phyloP scores from a whole-genome alignment of 1,140 invertebrate genomes.

The Zaprionus camerounensis region DNA sequence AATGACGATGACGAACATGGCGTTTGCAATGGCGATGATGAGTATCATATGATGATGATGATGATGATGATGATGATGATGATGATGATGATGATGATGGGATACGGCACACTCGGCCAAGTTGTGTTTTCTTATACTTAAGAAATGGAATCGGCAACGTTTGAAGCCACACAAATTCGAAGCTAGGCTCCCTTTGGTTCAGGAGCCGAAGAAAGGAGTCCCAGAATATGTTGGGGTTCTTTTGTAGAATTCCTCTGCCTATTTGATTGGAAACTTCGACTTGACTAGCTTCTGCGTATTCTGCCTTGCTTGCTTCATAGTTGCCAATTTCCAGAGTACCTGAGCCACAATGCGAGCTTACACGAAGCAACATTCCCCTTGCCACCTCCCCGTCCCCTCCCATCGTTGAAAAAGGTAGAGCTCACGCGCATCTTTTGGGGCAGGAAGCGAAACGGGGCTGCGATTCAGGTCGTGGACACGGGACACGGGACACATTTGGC shows the following conservation, averaged over 20 bases:
- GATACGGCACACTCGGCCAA: constrained; percentile 15
- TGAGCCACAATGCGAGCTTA: constrained; percentile 12
- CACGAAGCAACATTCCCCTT: neutral
- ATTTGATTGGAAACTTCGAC: constrained; percentile 8
- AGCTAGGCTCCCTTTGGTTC: neutral
- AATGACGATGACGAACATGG: constrained; percentile 35
- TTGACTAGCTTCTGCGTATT: neutral
- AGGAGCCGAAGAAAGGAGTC: neutral
- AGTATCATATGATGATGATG: constrained; percentile 1
- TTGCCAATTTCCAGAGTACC: constrained; percentile 45
- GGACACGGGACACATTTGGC: constrained; percentile 65
- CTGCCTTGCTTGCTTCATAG: neutral
- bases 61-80: constrained; percentile 10
- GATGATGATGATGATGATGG: constrained; percentile 10
- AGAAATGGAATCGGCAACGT: constrained; percentile 9
- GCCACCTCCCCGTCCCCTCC: neutral
- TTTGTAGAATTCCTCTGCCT: constrained; percentile 4
- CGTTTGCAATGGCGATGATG: constrained; percentile 17
- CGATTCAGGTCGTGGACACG: constrained; percentile 57
- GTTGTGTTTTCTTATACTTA: constrained; percentile 13
- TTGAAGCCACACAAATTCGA: constrained; percentile 11
- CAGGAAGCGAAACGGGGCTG: constrained; percentile 51
- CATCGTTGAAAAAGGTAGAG: constrained; percentile 18
- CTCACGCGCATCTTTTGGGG: constrained; percentile 46
- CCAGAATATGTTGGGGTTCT: neutral